A percentile compares a stretch with the other conserved stretches of the same genome.
Conservation (phyloP, 1,140 invertebrate species). For the Gryon sp. region DNA sequence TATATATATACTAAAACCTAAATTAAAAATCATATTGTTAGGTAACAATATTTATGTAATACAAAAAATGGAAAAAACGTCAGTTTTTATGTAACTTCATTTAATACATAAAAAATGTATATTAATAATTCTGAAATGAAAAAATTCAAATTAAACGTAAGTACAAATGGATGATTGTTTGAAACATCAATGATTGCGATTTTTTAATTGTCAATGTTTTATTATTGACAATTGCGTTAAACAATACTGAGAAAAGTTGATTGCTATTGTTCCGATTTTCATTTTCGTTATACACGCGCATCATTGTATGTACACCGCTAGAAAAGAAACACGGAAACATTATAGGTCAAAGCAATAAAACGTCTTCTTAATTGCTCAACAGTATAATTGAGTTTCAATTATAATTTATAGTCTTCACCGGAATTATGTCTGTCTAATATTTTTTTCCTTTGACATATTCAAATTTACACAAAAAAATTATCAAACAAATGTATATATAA, state of each 20-base stretch:
- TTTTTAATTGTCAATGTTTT: constrained; percentile 20
- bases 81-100: too few relatives aligned
- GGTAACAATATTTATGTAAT: too few relatives aligned
- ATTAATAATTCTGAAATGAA: constrained; percentile 22
- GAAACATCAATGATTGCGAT: constrained; percentile 26
- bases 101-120: too few relatives aligned
- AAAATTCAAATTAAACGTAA: constrained; percentile 18
- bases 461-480: too few relatives aligned
- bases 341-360: constrained; percentile 43
- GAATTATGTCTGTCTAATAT: not conserved
- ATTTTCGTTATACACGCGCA: constrained; percentile 22
- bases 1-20: too few relatives aligned
- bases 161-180: constrained; percentile 27
- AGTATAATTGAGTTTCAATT: constrained; percentile 34
- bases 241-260: constrained; percentile 36
- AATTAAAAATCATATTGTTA: too few relatives aligned
- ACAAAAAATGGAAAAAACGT: too few relatives aligned
- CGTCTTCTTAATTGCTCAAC: constrained; percentile 30
- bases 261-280: constrained; percentile 28
- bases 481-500: too few relatives aligned
- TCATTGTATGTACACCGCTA: too few relatives aligned
- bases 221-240: constrained; percentile 41
- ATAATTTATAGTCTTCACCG: constrained; percentile 5
- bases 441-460: too few relatives aligned
- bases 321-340: constrained; percentile 16